These are phyloP conservation scores for Furnarius figulus DNA, from an alignment of 2,113 vertebrate genomes.

Conservation along the genomic window DNA sequence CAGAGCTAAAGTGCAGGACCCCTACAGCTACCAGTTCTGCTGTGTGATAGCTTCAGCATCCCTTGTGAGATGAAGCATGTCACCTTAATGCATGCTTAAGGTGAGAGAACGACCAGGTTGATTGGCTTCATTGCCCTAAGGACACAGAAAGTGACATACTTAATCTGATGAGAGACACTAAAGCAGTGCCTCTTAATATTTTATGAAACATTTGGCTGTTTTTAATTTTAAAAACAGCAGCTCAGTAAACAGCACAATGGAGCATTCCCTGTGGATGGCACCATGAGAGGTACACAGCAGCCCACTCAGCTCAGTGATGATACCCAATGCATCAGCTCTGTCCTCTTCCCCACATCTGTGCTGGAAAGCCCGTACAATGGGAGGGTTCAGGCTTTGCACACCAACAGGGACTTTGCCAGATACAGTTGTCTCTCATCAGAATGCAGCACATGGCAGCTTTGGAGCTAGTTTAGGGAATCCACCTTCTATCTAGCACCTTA, in stretches of 20 bases:
- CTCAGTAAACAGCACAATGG: conserved; percentile 1
- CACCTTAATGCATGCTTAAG: conserved; percentile 53
- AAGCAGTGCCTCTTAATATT: conserved; percentile 45
- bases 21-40: conserved; percentile 29
- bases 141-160: conserved; percentile 15
- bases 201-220: conserved; percentile 32
- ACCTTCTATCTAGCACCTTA: background rate
- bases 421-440: background rate
- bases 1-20: conserved; percentile 43
- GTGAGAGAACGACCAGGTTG: conserved; percentile 26
- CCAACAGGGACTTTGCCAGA: background rate
- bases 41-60: conserved; percentile 23
- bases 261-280: background rate
- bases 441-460: background rate
- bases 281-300: background rate
- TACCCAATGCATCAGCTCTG: background rate
- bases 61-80: conserved; percentile 42
- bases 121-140: conserved; percentile 32
- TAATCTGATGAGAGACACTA: conserved; percentile 47
- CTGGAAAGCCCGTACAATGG: background rate
- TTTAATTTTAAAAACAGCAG: conserved; percentile 51
- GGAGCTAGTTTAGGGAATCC: background rate
- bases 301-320: background rate
- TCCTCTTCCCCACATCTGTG: background rate
- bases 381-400: background rate